Base-by-base conservation (phyloP, 2,888 invertebrate genomes). In the Tetropium fuscum region DNA sequence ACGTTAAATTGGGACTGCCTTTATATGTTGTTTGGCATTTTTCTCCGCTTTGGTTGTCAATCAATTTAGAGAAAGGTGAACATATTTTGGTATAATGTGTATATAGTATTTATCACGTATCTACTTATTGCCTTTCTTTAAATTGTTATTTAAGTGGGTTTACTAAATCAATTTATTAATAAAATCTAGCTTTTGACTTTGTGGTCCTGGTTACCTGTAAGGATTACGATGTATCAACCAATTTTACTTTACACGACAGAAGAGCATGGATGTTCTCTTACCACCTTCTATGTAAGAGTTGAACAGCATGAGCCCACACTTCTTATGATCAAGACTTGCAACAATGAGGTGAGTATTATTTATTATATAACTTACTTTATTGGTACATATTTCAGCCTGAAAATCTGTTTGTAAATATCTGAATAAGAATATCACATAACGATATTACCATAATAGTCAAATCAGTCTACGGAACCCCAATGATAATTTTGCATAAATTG, bases 181-280 rank as follows among this genome's bases (percentile, higher is more conserved):
- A 67, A 70, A 75, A 63, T 86, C 68, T 87, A 96, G 97, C 87
- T 97, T 77, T 91, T 95, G 83, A 93, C 93, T 60, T 85, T 98
- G 69, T 98, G 97, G 97, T 93, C 94, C 70, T 98, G 97, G 97
- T 85, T 98, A 74, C 98, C 98, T 47, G 91, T 94, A 68, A 87
- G 97, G 74, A 95, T 96, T 81, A 96, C 97, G 49, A 95, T 98
- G 92, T 94, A 95, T 84, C 95, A 96, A 81, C 97, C 98, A 44
- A 90, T 93, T 73, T 85, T 98, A 75, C 85, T 98, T 49, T 98
- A 96, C 83, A 97, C 97, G 16, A 96, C 97, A 2, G 95, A 97
- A 82, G 97, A 97, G 83, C 96, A 98, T 82, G 98, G 98, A 63
- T 97, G 95, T 82, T 96, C 96, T 56, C 85, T 98, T 70, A 95